Evolutionary conservation across 2,797 vertebrate species (phyloP).

Genomic region (Salmo trutta): DNA sequence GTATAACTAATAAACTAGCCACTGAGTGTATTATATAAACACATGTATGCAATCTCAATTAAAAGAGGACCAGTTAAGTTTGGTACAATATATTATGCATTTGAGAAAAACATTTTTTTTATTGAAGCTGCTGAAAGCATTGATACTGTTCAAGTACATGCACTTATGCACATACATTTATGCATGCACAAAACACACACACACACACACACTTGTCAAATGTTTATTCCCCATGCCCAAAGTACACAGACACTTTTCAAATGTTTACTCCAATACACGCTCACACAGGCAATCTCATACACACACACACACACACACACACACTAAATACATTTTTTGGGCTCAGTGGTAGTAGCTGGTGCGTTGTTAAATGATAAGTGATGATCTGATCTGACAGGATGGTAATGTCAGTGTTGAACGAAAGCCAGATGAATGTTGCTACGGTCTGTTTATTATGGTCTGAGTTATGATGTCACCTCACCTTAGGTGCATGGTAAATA

Average conservation of each 20-base stretch:
- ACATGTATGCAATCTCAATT: conserved; percentile 53
- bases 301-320: neutral
- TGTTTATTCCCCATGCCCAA: neutral
- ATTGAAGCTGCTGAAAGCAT: conserved; percentile 14
- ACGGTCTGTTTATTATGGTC: neutral
- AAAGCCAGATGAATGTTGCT: neutral
- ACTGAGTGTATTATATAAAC: neutral
- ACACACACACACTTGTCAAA: conserved; percentile 6
- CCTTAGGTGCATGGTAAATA: neutral
- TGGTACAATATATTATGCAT: conserved; percentile 26
- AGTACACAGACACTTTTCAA: no score
- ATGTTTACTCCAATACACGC: neutral
- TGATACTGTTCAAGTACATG: neutral
- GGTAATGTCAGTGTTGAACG: neutral
- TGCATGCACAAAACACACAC: no score
- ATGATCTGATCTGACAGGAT: neutral
- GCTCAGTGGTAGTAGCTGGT: neutral
- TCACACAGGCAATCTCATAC: neutral
- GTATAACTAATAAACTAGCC: no score
- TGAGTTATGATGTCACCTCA: neutral
- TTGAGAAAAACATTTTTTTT: neutral
- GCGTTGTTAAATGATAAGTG: neutral
- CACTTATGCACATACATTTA: neutral
- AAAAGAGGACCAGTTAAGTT: conserved; percentile 22
- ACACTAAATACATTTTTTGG: neutral